Evolutionary conservation across 2,888 invertebrate species (phyloP).

Genomic region (Phorcus lineatus): DNA sequence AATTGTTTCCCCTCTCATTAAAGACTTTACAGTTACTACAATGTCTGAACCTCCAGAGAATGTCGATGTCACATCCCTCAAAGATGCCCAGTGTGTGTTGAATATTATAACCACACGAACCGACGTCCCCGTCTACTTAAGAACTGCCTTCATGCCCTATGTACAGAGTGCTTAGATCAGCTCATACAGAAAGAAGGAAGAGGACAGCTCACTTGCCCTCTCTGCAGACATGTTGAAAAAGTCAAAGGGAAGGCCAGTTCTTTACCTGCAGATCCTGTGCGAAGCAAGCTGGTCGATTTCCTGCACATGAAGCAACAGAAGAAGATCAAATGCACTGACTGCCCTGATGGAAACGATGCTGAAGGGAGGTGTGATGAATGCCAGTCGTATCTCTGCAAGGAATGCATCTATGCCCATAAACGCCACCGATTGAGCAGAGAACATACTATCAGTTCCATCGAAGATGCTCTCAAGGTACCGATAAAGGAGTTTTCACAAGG

Average conservation of each 20-base stretch:
- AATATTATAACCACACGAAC: slow-evolving; percentile 1
- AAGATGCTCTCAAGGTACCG: background rate
- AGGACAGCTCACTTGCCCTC: background rate
- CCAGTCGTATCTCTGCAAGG: background rate
- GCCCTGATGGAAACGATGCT: background rate
- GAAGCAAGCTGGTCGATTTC: background rate
- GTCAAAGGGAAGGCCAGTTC: background rate
- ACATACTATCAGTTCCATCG: background rate
- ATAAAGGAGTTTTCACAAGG: background rate
- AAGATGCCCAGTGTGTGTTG: background rate
- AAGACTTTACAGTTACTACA: too few species aligned
- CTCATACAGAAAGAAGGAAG: background rate
- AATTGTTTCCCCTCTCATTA: too few species aligned
- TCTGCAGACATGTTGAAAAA: background rate
- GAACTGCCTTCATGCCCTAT: background rate
- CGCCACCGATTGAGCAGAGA: background rate
- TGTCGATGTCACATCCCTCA: background rate
- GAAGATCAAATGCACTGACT: background rate
- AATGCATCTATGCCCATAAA: background rate
- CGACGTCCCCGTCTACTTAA: slow-evolving; percentile 1
- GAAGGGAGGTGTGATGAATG: background rate
- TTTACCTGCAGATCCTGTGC: background rate
- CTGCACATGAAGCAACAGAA: background rate
- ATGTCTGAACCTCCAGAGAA: background rate
- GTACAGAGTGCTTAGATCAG: background rate